Conservation (phyloP, 2,113 vertebrate genomes). For the Mellivora capensis region DNA sequence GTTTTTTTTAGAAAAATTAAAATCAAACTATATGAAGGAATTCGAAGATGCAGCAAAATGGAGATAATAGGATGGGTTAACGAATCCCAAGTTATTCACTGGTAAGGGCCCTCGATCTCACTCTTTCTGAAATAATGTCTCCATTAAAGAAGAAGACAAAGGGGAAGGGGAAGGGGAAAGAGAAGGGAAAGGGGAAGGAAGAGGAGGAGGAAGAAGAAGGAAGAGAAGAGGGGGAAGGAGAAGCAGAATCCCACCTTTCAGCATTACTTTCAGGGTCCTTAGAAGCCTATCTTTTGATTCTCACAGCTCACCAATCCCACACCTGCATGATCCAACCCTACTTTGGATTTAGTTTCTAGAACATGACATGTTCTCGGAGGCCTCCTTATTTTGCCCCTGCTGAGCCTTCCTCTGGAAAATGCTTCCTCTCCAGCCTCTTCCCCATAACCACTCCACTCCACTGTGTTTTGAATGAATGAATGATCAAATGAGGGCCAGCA, state of each 20-base stretch:
- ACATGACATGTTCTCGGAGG: background rate
- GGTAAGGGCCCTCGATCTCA: background rate
- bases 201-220: too few species aligned
- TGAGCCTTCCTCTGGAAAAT: background rate
- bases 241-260: background rate
- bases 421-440: background rate
- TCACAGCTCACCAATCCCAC: background rate
- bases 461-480: background rate
- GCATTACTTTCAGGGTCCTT: background rate
- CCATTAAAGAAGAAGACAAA: background rate
- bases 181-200: background rate
- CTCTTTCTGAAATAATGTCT: background rate
- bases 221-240: too few species aligned
- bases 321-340: background rate
- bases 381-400: background rate
- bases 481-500: background rate
- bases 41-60: background rate
- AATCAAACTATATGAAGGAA: background rate
- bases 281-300: background rate
- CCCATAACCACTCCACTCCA: background rate
- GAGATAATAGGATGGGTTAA: background rate
- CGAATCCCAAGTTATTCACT: background rate
- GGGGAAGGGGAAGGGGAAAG: background rate
- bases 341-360: background rate
- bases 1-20: background rate